A percentile compares a stretch with the other conserved stretches of the same genome.
phyloP scores from a whole-genome alignment of 2,113 vertebrate species.

The Nothocercus julius region DNA sequence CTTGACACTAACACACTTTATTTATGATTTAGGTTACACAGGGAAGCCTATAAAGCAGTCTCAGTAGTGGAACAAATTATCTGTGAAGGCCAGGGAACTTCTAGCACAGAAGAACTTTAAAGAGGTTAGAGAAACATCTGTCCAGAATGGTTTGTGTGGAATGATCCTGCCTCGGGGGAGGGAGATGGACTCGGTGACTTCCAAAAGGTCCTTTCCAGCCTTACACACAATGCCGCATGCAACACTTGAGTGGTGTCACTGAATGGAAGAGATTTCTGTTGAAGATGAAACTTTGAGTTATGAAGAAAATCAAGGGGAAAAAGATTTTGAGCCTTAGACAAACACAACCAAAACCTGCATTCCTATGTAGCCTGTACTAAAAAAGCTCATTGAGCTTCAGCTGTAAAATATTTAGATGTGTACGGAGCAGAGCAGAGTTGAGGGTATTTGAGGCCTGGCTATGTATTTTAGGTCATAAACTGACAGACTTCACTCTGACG shows the following conservation, averaged over 20 bases:
- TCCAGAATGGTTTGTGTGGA: neutral
- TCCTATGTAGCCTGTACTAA: neutral
- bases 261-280: neutral
- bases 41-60: neutral
- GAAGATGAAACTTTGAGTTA: neutral
- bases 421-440: neutral
- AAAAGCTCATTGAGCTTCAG: neutral
- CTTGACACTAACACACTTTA: neutral
- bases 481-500: neutral
- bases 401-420: neutral
- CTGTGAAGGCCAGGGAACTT: neutral
- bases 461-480: neutral
- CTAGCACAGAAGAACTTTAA: neutral
- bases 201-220: neutral
- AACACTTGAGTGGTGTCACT: neutral
- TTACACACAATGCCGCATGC: neutral
- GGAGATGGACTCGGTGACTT: neutral
- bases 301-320: neutral
- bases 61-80: neutral
- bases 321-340: neutral
- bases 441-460: neutral
- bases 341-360: neutral
- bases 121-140: neutral
- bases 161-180: neutral
- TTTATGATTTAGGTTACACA: neutral